A percentile compares a stretch with the other conserved stretches of the same genome.
phyloP scores from a whole-genome alignment of 2,888 invertebrate genomes.

The Limnephilus auricula region DNA sequence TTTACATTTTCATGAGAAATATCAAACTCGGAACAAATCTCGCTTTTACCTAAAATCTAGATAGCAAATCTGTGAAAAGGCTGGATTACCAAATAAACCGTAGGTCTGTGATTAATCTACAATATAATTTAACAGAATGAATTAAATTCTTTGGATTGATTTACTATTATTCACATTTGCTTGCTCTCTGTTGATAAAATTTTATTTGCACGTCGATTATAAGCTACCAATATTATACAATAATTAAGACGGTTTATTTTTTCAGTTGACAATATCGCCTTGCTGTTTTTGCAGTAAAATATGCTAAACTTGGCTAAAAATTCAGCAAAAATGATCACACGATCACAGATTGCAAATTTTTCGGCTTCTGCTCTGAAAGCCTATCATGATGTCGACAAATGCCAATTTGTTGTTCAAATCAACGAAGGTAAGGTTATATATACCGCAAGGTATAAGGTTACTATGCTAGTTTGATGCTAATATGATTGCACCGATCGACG shows the following conservation, averaged over 20 bases:
- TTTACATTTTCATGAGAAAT: neutral
- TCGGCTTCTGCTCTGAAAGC: slow-evolving; percentile 73
- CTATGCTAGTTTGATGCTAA: no score
- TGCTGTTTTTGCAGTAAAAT: neutral
- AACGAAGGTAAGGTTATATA: slow-evolving; percentile 70
- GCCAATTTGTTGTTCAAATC: slow-evolving; percentile 73
- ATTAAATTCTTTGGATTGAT: neutral
- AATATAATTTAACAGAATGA: neutral
- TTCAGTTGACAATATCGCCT: neutral
- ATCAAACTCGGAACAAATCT: neutral
- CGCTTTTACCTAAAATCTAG: neutral
- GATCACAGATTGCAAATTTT: slow-evolving; percentile 69
- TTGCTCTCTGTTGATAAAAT: neutral
- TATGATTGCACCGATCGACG: no score
- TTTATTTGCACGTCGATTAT: neutral
- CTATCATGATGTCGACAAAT: slow-evolving; percentile 75
- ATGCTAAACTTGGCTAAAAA: slow-evolving; percentile 25
- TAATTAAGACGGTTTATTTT: neutral
- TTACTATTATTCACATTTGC: neutral
- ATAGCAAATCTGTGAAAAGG: neutral
- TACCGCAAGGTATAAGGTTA: no score
- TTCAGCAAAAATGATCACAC: slow-evolving; percentile 58
- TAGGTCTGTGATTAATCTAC: neutral
- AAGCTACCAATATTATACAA: neutral
- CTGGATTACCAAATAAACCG: neutral